Conservation (phyloP, 1,140 invertebrate species). For the Chrysomallon squamiferum region DNA sequence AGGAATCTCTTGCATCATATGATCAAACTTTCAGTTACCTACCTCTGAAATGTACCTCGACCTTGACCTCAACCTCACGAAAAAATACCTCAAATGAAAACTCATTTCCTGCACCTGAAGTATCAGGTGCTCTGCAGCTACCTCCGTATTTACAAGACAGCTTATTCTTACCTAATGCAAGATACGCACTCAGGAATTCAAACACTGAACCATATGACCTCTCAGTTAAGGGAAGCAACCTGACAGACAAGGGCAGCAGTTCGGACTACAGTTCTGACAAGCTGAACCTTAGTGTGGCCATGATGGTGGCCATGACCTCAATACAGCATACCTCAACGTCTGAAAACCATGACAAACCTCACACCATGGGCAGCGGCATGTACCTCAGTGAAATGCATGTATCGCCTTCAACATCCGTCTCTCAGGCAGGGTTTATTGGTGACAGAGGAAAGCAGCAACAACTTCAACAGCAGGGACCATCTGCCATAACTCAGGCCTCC, state of each 20-base stretch:
- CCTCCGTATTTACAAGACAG: constrained; percentile 4
- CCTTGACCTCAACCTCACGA: no score
- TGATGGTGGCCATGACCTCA: neutral
- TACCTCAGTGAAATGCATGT: neutral
- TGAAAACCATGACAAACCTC: constrained; percentile 6
- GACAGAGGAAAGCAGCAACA: no score
- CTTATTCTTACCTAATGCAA: neutral
- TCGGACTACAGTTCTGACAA: neutral
- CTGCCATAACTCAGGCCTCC: neutral
- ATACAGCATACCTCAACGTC: neutral
- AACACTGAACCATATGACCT: constrained; percentile 3
- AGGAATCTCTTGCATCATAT: no score
- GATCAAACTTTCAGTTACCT: no score
- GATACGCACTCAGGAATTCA: neutral
- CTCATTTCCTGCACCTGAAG: no score
- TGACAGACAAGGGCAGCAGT: no score
- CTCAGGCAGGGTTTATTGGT: no score
- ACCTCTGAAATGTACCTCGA: no score
- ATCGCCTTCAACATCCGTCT: neutral
- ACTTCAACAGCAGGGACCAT: neutral
- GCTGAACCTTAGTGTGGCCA: neutral
- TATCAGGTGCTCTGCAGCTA: neutral
- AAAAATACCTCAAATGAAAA: no score
- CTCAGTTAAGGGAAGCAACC: neutral
- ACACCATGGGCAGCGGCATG: neutral